Evolutionary conservation across 2,888 invertebrate genomes (phyloP), one percentile per base, ranked within the genome.

Genomic region (Ectemnius lituratus): DNA sequence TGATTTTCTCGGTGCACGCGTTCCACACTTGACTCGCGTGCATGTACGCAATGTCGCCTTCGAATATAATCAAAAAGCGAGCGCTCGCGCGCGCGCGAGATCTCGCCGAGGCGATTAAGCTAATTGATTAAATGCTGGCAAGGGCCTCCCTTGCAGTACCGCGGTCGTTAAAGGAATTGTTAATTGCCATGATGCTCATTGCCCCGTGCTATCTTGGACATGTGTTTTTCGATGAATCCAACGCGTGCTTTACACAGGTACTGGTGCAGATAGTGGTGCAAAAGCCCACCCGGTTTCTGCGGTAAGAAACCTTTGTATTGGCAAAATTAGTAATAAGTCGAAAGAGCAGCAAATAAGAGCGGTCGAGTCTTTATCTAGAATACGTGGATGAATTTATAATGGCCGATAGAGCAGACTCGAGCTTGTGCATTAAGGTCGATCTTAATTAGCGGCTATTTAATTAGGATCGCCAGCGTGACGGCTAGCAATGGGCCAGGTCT

Each of bases 391-490:
- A 80, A 85, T 83, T 81, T 78, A 77, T 80, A 85, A 75, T 76
- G 74, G 82, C 79, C 81, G 84, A 84, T 82, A 84, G 83, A 86
- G 84, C 86, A 37, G 4, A 82, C 84, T 66, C 68, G 85, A 84
- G 80, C 81, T 85, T 84, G 84, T 85, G 84, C 88, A 90, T 90
- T 88, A 88, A 88, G 89, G 89, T 88, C 86, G 89, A 88, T 90
- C 87, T 89, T 90, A 90, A 90, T 90, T 90, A 89, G 89, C 82
- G 84, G 84, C 88, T 88, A 89, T 89, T 88, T 90, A 90, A 90
- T 90, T 90, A 90, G 88, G 86, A 88, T 89, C 88, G 84, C 78
- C 85, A 86, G 88, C 90, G 89, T 90, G 90, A 90, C 90, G 90
- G 87, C 84, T 86, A 73, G 82, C 85, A 79, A 83, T 82, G 83